Conservation (phyloP, 2,888 invertebrate species). For the Thalpophila matura region DNA sequence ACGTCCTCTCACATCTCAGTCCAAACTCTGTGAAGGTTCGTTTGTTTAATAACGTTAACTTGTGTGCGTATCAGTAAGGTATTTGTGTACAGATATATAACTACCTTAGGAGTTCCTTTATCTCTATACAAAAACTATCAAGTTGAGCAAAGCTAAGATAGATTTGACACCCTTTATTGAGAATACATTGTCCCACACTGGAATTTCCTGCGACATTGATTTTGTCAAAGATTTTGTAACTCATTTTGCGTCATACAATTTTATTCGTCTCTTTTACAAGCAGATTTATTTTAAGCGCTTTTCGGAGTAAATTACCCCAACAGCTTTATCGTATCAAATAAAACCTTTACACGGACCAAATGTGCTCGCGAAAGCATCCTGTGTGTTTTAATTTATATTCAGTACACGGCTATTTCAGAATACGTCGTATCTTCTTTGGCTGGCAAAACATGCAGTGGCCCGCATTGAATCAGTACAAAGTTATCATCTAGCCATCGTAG, state of each 20-base stretch:
- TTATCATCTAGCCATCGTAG: conserved; percentile 51
- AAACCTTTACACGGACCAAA: conserved; percentile 47
- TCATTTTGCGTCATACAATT: conserved; percentile 35
- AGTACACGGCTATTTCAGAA: conserved; percentile 46
- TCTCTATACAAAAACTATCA: background rate
- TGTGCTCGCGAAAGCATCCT: conserved; percentile 32
- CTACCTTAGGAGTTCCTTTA: background rate
- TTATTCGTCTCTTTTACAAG: conserved; percentile 49
- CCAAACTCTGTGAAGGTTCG: conserved; percentile 11
- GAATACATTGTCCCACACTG: background rate
- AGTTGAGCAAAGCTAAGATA: background rate
- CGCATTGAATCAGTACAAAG: conserved; percentile 55
- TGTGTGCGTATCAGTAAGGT: background rate
- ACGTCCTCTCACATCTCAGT: conserved; percentile 24
- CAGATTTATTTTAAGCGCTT: conserved; percentile 36
- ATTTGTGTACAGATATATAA: background rate
- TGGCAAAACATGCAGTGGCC: conserved; percentile 54
- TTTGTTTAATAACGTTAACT: conserved; percentile 20
- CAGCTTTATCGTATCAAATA: conserved; percentile 53
- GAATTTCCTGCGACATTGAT: conserved; percentile 17
- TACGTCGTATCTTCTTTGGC: conserved; percentile 41
- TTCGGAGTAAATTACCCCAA: conserved; percentile 41
- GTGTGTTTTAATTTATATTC: conserved; percentile 55
- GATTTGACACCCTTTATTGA: background rate
- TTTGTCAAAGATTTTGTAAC: conserved; percentile 9